Evolutionary conservation across 2,888 invertebrate genomes (phyloP).

Genomic region (Xiphydria camelus): DNA sequence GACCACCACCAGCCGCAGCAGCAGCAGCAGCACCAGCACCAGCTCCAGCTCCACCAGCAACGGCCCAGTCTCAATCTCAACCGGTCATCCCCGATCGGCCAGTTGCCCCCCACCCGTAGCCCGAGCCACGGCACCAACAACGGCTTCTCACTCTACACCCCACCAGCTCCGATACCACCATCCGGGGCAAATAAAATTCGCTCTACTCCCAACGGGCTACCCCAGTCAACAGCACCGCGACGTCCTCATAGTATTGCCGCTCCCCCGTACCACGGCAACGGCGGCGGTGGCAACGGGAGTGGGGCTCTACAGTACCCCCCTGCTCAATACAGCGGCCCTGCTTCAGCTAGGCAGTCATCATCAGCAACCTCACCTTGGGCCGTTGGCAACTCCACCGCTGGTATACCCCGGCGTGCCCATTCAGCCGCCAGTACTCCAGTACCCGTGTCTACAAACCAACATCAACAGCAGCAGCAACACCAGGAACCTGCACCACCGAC

Average conservation of each 20-base stretch:
- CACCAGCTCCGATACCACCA: slow-evolving; percentile 59
- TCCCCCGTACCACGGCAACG: slow-evolving; percentile 59
- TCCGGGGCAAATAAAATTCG: slow-evolving; percentile 50
- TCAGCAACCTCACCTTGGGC: slow-evolving; percentile 19
- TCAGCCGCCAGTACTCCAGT: slow-evolving; percentile 45
- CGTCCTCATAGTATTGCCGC: slow-evolving; percentile 64
- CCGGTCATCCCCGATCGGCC: slow-evolving; percentile 41
- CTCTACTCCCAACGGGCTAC: slow-evolving; percentile 50
- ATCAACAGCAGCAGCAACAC: slow-evolving; percentile 24
- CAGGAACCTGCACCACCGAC: slow-evolving; percentile 5
- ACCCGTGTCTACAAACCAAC: slow-evolving; percentile 32
- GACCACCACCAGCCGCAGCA: slow-evolving; percentile 30
- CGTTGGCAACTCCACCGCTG: slow-evolving; percentile 26
- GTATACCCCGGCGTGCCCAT: slow-evolving; percentile 33
- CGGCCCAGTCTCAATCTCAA: too few relatives aligned
- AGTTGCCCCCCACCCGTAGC: slow-evolving; percentile 45
- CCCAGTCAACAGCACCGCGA: slow-evolving; percentile 51
- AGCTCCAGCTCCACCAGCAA: too few relatives aligned
- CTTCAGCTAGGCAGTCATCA: slow-evolving; percentile 15
- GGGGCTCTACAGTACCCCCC: slow-evolving; percentile 30
- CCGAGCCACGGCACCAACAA: slow-evolving; percentile 51
- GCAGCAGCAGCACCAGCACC: slow-evolving; percentile 31
- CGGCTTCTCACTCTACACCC: slow-evolving; percentile 64
- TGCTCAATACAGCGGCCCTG: slow-evolving; percentile 36
- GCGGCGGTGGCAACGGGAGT: slow-evolving; percentile 59